Evolutionary conservation across 2,888 invertebrate species (phyloP), one percentile per base, ranked within the genome.

Genomic region (Drosophila anceps): DNA sequence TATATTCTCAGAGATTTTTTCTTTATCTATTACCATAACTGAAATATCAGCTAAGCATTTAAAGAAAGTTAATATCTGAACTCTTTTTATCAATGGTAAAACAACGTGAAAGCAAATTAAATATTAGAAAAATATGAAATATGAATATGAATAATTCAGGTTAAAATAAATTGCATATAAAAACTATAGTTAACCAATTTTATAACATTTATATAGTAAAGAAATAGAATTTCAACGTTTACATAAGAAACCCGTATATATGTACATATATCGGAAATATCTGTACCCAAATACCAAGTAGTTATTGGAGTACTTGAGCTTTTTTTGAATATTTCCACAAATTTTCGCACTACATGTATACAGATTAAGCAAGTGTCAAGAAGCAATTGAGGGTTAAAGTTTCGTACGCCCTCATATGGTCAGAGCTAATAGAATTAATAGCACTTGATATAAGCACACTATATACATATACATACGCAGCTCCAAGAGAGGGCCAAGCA

Each of bases 381-480:
- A 43, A 27, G 48, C 68, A 78, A 78, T 78, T 78, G 63, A 58
- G 64, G 54, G 64, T 7, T 73, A 62, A 75, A 44, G 54, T 48
- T 60, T 41, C 6, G 24, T 10, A 13, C 73, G 73, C 77, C 77
- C 73, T 59, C 68, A 63, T 46, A 37, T 46, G 75, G 59, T 55
- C 35, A 44, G 62, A 67, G 53, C 79, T 81, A 84, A 84, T 81
- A 68, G 75, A 72, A 88, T 90, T 81, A 82, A 81, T 50, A n/a
- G 66, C 57, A 81, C 73, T 79, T 66, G 60, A 63, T 57, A 33
- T 20, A 8, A 53, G 53, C 85, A 75, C 74, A 50, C 48, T 48
- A 48, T 50, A 31, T 20, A 69, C 63, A 59, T 8, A 8, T 7
- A 24, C 73, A 67, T 66, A 62, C 48, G 44, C 69, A 73, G 76